Evolutionary conservation across 2,113 vertebrate species (phyloP), one percentile per base, ranked within the genome.

Genomic region (Engraulis encrasicolus): DNA sequence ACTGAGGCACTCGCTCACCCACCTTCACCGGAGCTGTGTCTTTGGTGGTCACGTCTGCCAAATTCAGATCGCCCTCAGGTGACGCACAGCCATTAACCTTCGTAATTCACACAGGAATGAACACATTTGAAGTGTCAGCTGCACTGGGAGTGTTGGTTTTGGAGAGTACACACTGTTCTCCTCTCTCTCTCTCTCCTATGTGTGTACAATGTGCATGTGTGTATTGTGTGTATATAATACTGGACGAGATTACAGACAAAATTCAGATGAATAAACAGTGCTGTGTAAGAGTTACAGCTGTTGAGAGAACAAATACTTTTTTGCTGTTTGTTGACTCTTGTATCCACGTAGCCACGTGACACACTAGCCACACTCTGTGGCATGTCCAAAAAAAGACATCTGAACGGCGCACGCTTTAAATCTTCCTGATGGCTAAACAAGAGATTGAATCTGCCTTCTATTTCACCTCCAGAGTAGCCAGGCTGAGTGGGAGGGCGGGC

Each of bases 211-310:
- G n/a, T n/a, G n/a, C n/a, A n/a, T n/a, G n/a, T n/a, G n/a, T n/a
- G n/a, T n/a, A n/a, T n/a, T 74, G 11, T 74, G 31, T 34, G 12
- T 74, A 14, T 74, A 90, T 91, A 86, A 49, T 83, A 85, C 84
- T 91, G 90, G 11, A 83, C 90, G n/a, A 66, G 9, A 14, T 14
- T 31, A 36, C 4, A 3, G 40, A 4, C 66, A 74, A 27, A 74
- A 15, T 74, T 74, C 66, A 36, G 31, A 74, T 5, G 27, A 74
- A 74, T 14, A 74, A 34, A 74, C 66, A 74, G 11, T 14, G 9
- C 20, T 61, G 52, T 11, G 12, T 45, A 34, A 17, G 31, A 74
- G 27, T 74, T 1, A 74, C 31, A 34, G 27, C 34, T 61, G 58
- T 61, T 61, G 9, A 61, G 20, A 61, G 58, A 61, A 61, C 20